These are phyloP conservation scores for Mystacides longicornis DNA, from an alignment of 2,888 invertebrate genomes.

Conservation along the genomic window DNA sequence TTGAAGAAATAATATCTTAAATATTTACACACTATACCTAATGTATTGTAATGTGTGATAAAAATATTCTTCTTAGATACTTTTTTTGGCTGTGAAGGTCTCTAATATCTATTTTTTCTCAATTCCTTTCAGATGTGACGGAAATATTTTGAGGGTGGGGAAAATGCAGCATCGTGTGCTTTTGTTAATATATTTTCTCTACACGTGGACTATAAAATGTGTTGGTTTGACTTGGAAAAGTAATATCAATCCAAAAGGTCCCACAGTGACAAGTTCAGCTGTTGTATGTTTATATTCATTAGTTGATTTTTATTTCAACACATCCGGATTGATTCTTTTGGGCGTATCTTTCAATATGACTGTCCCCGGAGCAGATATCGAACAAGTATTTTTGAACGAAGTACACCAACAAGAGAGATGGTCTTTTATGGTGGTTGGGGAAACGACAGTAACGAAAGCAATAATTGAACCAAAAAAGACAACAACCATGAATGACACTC, in stretches of 20 bases:
- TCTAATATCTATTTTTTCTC: no score
- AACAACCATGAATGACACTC: neutral
- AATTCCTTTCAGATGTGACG: no score
- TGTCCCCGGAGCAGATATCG: slow-evolving; percentile 35
- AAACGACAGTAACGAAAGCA: neutral
- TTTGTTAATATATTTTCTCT: no score
- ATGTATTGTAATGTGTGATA: no score
- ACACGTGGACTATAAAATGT: no score
- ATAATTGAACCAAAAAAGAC: neutral
- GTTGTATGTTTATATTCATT: slow-evolving; percentile 20
- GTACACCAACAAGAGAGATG: slow-evolving; percentile 28
- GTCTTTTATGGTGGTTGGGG: slow-evolving; percentile 22
- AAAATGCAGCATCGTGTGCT: no score
- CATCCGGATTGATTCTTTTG: slow-evolving; percentile 17
- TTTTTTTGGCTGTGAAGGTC: no score
- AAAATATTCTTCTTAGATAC: no score
- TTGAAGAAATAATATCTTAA: no score
- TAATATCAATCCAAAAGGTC: slow-evolving; percentile 23
- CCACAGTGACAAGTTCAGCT: slow-evolving; percentile 19
- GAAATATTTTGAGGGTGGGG: no score
- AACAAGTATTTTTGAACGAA: slow-evolving; percentile 30
- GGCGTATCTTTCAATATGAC: slow-evolving; percentile 31
- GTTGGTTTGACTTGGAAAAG: slow-evolving; percentile 5
- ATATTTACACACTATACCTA: no score
- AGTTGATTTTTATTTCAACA: slow-evolving; percentile 15